Conservation (phyloP, 2,113 vertebrate genomes). For the Mesitornis unicolor region DNA sequence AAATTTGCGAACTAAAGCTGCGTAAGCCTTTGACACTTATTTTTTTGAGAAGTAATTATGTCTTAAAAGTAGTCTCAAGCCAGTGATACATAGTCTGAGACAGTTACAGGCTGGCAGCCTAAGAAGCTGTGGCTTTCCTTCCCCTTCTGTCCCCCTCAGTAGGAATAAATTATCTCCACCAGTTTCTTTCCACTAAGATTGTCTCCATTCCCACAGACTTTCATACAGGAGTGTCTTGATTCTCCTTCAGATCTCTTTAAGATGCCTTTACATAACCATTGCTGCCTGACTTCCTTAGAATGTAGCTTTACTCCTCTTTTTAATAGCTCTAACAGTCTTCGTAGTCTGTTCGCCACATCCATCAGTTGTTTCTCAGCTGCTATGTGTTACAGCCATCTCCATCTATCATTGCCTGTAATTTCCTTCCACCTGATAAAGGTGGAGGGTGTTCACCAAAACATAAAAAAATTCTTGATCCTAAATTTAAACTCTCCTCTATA, state of each 20-base stretch:
- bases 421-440: not conserved
- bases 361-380: not conserved
- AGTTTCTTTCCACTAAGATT: accelerated
- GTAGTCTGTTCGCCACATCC: not conserved
- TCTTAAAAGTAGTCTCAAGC: not conserved
- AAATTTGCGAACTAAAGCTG: not conserved
- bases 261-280: not conserved
- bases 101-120: not conserved
- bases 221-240: not conserved
- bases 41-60: not conserved
- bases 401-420: not conserved
- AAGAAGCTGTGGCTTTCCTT: not conserved
- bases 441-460: not conserved
- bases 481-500: not conserved
- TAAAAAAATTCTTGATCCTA: not conserved
- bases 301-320: not conserved
- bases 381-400: not conserved
- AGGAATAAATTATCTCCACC: no score
- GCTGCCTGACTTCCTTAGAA: not conserved
- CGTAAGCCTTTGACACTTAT: not conserved
- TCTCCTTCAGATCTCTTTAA: not conserved
- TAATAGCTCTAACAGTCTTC: not conserved
- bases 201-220: not conserved
- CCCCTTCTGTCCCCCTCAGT: accelerated
- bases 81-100: not conserved